phyloP scores from a whole-genome alignment of 2,113 vertebrate species.

The Triplophysa dalaica region DNA sequence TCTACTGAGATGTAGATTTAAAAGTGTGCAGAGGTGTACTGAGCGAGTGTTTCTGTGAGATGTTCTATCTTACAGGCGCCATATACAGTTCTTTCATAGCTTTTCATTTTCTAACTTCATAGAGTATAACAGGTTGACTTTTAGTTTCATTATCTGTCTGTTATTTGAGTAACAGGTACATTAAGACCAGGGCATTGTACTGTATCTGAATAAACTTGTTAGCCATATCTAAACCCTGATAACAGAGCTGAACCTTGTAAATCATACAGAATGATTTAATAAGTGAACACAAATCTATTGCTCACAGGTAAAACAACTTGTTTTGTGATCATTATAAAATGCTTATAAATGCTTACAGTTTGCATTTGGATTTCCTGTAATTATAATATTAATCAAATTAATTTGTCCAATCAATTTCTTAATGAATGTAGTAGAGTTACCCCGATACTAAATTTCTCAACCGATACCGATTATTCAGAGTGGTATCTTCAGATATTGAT shows the following conservation, averaged over 20 bases:
- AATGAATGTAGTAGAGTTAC: too few species aligned
- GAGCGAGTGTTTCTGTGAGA: too few species aligned
- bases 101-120: background rate
- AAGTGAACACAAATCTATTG: background rate
- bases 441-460: too few species aligned
- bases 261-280: background rate
- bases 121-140: background rate
- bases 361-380: too few species aligned
- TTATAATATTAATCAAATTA: background rate
- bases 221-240: background rate
- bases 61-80: background rate
- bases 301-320: background rate
- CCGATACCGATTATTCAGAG: too few species aligned
- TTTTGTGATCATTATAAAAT: too few species aligned
- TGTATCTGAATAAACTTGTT: background rate
- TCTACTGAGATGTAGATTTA: background rate
- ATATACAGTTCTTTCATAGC: background rate
- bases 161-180: background rate
- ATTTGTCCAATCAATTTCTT: too few species aligned
- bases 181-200: background rate
- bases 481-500: too few species aligned
- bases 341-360: too few species aligned
- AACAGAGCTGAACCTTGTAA: background rate
- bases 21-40: too few species aligned
- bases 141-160: background rate